Base-by-base conservation (phyloP, 2,888 invertebrate species). In the Phyllotreta cruciferae region DNA sequence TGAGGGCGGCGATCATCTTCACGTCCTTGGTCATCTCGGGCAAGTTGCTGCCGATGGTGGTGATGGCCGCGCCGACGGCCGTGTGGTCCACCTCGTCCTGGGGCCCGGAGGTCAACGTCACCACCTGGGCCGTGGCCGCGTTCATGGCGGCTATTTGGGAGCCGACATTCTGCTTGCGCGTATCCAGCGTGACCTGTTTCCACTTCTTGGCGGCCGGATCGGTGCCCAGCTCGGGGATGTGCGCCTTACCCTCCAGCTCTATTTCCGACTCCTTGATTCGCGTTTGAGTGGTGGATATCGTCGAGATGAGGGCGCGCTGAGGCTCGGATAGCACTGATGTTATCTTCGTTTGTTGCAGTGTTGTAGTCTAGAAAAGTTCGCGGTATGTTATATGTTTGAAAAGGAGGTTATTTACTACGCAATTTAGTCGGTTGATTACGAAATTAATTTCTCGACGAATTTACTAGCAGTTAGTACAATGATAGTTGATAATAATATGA, bases 71-170 rank as follows among this genome's bases (percentile, higher is more conserved):
- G 0, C 98, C 97, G 0, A 99, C 96, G 0, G 96, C 95, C 3
- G 93, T 93, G 79, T 96, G 94, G 81, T 98, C 97, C 6, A 97
- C 93, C 73, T 97, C 96, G 70, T 95, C 94, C 0, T 90, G 89
- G 0, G 89, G 84, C 3, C 89, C 90, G 82, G 83, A 73, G 64
- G 79, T 81, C 57, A 81, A 69, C 7, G 81, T 81, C 0, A 82
- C 82, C 1, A 78, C 81, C 82, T 98, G 96, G 6, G 99, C 99
- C 0, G 98, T 99, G 60, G 98, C 98, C 0, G 98, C 98, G 82
- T 95, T 98, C 97, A 99, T 98, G 63, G 98, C 98, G 4, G 98
- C 98, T 74, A 99, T 92, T 81, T 98, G 96, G 56, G 96, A 96
- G 69, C 94, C 94, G 61, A 99, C 95, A 72, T 93, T 95, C 83